phyloP scores from a whole-genome alignment of 2,888 invertebrate species.

The Scrobipalpa atriplicella region DNA sequence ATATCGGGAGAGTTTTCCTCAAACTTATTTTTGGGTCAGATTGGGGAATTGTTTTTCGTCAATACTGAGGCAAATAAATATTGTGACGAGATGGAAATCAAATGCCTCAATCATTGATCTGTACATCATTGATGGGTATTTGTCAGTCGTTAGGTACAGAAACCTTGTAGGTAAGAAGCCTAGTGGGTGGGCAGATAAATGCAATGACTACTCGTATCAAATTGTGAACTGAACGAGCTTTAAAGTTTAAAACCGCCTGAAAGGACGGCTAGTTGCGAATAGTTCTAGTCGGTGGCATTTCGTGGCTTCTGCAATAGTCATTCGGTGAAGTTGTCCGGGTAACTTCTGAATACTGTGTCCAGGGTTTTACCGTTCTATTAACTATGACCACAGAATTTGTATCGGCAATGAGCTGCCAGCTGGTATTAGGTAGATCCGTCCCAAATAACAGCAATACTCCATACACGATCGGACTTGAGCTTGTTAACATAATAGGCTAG shows the following conservation, averaged over 20 bases:
- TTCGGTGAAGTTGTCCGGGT: background rate
- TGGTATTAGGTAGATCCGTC: too few relatives aligned
- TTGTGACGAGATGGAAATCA: background rate
- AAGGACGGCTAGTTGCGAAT: background rate
- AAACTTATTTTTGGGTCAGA: background rate
- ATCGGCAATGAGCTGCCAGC: too few relatives aligned
- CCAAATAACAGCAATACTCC: too few relatives aligned
- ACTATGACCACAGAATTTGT: too few relatives aligned
- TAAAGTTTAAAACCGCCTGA: background rate
- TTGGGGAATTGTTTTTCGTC: conserved; percentile 1
- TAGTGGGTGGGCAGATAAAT: background rate
- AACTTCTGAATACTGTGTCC: background rate
- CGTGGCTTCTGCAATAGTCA: conserved; percentile 5
- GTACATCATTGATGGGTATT: too few relatives aligned
- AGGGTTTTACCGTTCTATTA: background rate
- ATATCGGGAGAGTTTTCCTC: background rate
- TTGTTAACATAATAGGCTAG: too few relatives aligned
- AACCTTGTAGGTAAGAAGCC: background rate
- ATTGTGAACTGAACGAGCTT: background rate
- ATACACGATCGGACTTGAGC: too few relatives aligned
- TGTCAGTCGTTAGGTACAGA: background rate
- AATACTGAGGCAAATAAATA: background rate
- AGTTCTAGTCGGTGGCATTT: background rate
- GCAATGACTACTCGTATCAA: background rate
- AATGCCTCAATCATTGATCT: too few relatives aligned